phyloP scores from a whole-genome alignment of 2,797 vertebrate genomes.

The Chaenodraco wilsoni region DNA sequence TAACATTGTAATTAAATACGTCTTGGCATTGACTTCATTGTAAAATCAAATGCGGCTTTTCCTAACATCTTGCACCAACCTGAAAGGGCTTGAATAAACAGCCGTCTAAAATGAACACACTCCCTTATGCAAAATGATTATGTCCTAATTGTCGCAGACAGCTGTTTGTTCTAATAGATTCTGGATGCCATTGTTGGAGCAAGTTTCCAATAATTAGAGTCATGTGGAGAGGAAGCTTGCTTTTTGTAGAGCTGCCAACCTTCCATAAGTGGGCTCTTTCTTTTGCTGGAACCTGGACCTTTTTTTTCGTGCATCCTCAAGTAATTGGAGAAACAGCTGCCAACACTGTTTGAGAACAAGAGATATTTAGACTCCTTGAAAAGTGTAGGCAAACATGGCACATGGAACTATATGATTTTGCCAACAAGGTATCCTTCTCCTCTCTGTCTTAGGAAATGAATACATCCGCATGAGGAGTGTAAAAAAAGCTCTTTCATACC shows the following conservation, averaged over 20 bases:
- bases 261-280: constrained; percentile 64
- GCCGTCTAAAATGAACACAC: constrained; percentile 53
- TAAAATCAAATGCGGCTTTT: constrained; percentile 64
- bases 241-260: constrained; percentile 75
- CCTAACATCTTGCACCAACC: constrained; percentile 63
- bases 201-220: constrained; percentile 79
- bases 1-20: constrained; percentile 49
- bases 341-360: constrained; percentile 73
- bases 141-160: constrained; percentile 78
- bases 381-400: constrained; percentile 71
- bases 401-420: constrained; percentile 43
- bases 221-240: constrained; percentile 68
- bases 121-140: constrained; percentile 65
- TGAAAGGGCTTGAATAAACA: constrained; percentile 61
- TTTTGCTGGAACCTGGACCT: constrained; percentile 69
- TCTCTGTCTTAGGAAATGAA: constrained; percentile 47
- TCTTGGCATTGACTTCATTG: constrained; percentile 33
- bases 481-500: background rate
- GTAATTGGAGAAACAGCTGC: constrained; percentile 77
- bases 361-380: constrained; percentile 66
- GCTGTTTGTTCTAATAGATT: constrained; percentile 82
- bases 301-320: constrained; percentile 50
- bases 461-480: constrained; percentile 14
- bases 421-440: constrained; percentile 64
- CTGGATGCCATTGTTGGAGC: constrained; percentile 76